phyloP scores from a whole-genome alignment of 2,797 vertebrate species.

The Artibeus jamaicensis region DNA sequence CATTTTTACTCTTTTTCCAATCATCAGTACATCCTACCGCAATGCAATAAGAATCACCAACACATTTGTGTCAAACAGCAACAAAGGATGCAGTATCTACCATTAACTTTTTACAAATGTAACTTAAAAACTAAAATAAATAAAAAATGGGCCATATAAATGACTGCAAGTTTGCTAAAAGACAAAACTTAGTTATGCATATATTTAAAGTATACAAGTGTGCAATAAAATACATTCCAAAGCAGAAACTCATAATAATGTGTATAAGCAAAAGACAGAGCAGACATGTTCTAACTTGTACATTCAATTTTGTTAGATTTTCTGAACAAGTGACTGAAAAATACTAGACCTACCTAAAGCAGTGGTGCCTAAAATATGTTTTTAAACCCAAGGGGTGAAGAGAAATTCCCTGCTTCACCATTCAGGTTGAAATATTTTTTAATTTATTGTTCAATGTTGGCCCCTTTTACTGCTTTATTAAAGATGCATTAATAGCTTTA shows the following conservation, averaged over 20 bases:
- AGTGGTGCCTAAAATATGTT: not conserved
- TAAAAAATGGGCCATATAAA: not conserved
- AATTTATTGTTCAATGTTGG: not conserved
- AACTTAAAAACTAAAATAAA: conserved; percentile 12
- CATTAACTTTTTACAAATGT: not conserved
- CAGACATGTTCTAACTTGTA: not conserved
- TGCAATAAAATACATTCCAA: not conserved
- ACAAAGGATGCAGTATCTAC: not conserved
- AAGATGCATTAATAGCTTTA: not conserved
- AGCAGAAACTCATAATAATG: not conserved
- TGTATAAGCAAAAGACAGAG: not conserved
- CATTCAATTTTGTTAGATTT: conserved; percentile 32
- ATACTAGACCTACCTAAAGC: not conserved
- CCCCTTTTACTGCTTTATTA: not conserved
- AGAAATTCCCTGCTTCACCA: not conserved
- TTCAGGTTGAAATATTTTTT: not conserved
- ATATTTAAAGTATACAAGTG: not conserved
- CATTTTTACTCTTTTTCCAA: not conserved
- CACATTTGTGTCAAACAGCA: not conserved
- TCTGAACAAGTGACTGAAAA: conserved; percentile 18
- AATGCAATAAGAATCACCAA: not conserved
- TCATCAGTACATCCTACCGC: not conserved
- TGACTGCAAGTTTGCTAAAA: not conserved
- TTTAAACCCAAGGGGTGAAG: not conserved
- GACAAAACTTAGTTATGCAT: not conserved